Conservation (phyloP, 2,113 vertebrate genomes). For the Pyrgilauda ruficollis region DNA sequence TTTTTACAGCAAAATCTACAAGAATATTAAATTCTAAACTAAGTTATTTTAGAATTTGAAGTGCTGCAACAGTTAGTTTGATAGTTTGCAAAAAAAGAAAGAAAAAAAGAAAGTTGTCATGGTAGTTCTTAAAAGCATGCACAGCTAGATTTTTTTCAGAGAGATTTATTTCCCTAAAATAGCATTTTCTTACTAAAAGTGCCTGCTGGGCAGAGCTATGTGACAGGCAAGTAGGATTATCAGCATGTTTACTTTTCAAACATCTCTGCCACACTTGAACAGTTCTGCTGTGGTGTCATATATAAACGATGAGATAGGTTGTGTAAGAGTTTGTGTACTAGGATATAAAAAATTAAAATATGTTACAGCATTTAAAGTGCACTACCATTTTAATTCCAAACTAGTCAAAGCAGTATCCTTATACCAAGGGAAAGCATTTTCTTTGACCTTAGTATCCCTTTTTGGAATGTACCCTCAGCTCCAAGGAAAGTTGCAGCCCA, state of each 20-base stretch:
- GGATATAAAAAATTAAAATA: neutral
- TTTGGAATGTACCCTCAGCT: neutral
- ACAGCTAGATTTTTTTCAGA: neutral
- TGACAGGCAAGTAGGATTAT: slow-evolving; percentile 15
- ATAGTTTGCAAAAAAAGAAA: neutral
- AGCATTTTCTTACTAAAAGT: slow-evolving; percentile 3
- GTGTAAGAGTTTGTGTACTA: neutral
- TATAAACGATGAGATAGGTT: neutral
- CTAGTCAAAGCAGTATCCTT: neutral
- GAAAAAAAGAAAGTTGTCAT: neutral
- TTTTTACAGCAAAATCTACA: neutral
- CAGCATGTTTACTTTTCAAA: slow-evolving; percentile 44
- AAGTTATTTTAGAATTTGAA: neutral
- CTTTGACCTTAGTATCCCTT: neutral
- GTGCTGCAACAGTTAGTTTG: neutral
- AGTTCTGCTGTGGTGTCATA: neutral
- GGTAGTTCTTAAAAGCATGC: neutral
- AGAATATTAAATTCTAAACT: neutral
- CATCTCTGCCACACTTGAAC: neutral
- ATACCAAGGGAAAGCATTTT: neutral
- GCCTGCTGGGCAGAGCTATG: slow-evolving; percentile 2
- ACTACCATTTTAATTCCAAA: neutral
- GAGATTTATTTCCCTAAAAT: slow-evolving; percentile 29
- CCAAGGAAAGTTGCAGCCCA: neutral
- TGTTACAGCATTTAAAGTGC: neutral